Evolutionary conservation across 30 jellyfish, hydroid and myxozoan genomes (phyloP), one percentile per base, ranked within the genome.

Genomic region (Aurelia aurita complex sp. Pacific): DNA sequence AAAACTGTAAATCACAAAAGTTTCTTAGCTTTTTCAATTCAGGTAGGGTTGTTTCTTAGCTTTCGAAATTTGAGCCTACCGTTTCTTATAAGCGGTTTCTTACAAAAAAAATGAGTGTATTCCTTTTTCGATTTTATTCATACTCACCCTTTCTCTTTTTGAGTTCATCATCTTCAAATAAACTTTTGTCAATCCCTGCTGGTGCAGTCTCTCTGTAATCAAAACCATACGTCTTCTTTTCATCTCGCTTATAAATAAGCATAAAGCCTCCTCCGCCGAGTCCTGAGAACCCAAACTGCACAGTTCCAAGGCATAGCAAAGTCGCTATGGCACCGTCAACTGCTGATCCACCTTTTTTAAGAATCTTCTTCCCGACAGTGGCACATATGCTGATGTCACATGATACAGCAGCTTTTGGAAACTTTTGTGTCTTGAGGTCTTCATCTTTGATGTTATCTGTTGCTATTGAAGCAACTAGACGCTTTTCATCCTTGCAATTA

Each of bases 261-360:
- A 93, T 88, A 80, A 93, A 93, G 9, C 98, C 98, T 7, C 98
- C 98, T 8, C 98, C 98, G 33, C 98, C 98, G 23, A 93, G 77
- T n/a, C 98, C 98, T n/a, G 96, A 64, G 19, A 96, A 85, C 55
- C 81, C 94, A 62, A 81, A 67, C 43, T 86, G 84, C 12, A 80
- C 23, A 19, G 81, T 81, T 6, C 96, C 98, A 2, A 81, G 69
- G 64, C 98, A 91, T 46, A 91, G 73, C 46, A 73, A 16, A 16
- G 97, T 74, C 10, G 98, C 94, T 4, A 91, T 85, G 10, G 91
- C 94, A 10, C 91, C 82, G 65, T 91, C 98, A 77, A 86, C 96
- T 14, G 96, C 98, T 12, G 94, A 63, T 35, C 98, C 98, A 4
- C 81, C 86, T 32, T 75, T 69, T 46, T 13, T 10, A 33, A 91